Conservation (phyloP, 2,113 vertebrate species). For the Promerops cafer region DNA sequence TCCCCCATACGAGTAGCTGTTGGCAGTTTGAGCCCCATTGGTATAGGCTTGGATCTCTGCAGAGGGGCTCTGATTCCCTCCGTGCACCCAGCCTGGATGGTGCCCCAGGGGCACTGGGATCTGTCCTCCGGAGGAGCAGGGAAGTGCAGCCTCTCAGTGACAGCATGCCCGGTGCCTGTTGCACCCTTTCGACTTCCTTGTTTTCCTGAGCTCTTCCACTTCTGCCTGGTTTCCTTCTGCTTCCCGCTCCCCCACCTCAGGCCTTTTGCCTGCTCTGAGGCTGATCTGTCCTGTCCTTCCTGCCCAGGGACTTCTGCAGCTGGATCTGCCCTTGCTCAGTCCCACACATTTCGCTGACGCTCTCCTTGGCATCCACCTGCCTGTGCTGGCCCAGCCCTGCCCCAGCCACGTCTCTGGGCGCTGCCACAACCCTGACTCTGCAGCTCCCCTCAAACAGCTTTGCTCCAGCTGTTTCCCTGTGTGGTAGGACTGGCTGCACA, state of each 20-base stretch:
- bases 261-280: background rate
- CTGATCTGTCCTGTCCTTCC: background rate
- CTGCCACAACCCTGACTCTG: background rate
- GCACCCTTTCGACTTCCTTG: rapidly evolving
- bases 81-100: rapidly evolving
- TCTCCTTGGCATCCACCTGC: background rate
- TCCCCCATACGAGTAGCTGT: background rate
- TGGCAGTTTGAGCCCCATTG: background rate
- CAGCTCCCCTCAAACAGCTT: background rate
- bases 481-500: background rate
- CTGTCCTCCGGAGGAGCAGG: background rate
- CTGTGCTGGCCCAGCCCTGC: background rate
- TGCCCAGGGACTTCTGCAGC: background rate
- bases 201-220: background rate
- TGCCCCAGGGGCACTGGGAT: too few species aligned
- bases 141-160: background rate
- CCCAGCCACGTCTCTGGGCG: rapidly evolving
- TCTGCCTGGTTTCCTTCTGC: background rate
- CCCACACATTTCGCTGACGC: background rate
- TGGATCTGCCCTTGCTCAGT: background rate
- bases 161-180: background rate
- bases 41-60: background rate
- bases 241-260: background rate
- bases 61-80: background rate
- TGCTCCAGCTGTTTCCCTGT: background rate